Percentiles rank a stretch among this genome's conserved stretches.
Evolutionary conservation across 2,113 vertebrate species (phyloP).

Genomic region (Anseranas semipalmata): DNA sequence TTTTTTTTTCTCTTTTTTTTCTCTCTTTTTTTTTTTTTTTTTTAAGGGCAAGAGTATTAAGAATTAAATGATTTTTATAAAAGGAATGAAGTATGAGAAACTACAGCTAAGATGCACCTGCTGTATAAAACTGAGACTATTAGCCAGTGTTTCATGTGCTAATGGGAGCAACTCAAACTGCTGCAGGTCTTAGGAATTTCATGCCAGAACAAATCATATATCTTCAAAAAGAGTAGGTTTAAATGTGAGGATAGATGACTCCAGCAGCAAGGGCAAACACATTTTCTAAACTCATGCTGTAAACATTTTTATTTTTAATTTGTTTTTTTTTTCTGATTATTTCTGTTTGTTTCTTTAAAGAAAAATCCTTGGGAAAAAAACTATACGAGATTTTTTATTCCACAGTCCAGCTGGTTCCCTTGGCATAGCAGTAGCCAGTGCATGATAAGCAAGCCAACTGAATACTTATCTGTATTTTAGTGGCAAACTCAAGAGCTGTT

Average conservation of each 20-base stretch:
- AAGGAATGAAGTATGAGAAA: background rate
- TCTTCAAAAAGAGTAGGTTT: background rate
- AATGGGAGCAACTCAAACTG: background rate
- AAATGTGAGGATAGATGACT: background rate
- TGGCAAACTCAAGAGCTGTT: constrained; percentile 27
- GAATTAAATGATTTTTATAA: background rate
- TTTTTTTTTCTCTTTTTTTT: background rate
- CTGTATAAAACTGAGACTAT: background rate
- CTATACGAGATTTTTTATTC: constrained; percentile 38
- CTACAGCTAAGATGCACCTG: background rate
- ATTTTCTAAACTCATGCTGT: background rate
- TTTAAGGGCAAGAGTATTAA: background rate
- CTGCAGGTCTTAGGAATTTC: background rate
- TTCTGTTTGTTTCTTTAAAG: background rate
- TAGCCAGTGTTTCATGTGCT: background rate
- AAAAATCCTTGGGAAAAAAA: background rate
- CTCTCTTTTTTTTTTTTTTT: fast-evolving
- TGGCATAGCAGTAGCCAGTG: constrained; percentile 8
- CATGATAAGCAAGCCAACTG: constrained; percentile 51
- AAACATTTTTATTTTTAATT: background rate
- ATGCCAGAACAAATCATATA: background rate
- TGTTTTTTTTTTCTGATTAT: background rate
- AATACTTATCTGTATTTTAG: constrained; percentile 60
- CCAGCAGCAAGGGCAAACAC: constrained; percentile 6
- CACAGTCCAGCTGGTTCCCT: constrained; percentile 15